phyloP scores from a whole-genome alignment of 2,888 invertebrate genomes.

The Hipparchia sbordonii region DNA sequence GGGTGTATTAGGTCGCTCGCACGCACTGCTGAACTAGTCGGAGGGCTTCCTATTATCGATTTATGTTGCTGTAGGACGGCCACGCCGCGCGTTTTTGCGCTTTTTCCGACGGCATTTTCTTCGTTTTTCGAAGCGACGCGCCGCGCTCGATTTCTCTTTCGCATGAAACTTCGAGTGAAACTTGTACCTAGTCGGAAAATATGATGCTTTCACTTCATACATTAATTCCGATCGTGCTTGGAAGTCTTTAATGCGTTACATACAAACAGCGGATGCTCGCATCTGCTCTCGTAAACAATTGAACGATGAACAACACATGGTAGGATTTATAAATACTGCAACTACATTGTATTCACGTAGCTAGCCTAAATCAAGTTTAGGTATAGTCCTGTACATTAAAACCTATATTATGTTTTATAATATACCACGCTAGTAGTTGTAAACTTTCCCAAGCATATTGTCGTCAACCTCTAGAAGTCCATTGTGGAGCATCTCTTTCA shows the following conservation, averaged over 20 bases:
- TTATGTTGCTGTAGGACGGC: slow-evolving; percentile 71
- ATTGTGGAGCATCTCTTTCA: too few relatives aligned
- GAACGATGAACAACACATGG: slow-evolving; percentile 19
- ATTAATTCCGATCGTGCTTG: slow-evolving; percentile 44
- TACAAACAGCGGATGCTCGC: slow-evolving; percentile 26
- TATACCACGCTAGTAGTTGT: neutral
- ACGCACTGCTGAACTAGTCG: slow-evolving; percentile 83
- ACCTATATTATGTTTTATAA: neutral
- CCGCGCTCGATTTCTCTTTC: slow-evolving; percentile 64
- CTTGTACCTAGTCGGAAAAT: slow-evolving; percentile 58
- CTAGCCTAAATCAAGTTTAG: neutral
- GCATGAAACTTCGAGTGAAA: slow-evolving; percentile 66
- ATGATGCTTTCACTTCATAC: slow-evolving; percentile 59
- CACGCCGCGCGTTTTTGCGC: slow-evolving; percentile 54
- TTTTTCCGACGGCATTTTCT: slow-evolving; percentile 64
- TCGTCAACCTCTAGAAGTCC: too few relatives aligned
- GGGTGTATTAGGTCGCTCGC: slow-evolving; percentile 81
- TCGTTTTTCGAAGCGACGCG: slow-evolving; percentile 56
- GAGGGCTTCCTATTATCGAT: slow-evolving; percentile 82
- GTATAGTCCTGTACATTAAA: neutral
- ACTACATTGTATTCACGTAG: slow-evolving; percentile 8
- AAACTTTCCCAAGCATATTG: too few relatives aligned
- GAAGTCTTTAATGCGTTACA: slow-evolving; percentile 27
- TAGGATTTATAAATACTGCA: slow-evolving; percentile 10
- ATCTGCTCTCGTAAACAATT: slow-evolving; percentile 34